Percentiles rank a stretch among this genome's conserved stretches.
These are phyloP conservation scores for Actias luna DNA, from an alignment of 2,888 invertebrate genomes.

Conservation along the genomic window DNA sequence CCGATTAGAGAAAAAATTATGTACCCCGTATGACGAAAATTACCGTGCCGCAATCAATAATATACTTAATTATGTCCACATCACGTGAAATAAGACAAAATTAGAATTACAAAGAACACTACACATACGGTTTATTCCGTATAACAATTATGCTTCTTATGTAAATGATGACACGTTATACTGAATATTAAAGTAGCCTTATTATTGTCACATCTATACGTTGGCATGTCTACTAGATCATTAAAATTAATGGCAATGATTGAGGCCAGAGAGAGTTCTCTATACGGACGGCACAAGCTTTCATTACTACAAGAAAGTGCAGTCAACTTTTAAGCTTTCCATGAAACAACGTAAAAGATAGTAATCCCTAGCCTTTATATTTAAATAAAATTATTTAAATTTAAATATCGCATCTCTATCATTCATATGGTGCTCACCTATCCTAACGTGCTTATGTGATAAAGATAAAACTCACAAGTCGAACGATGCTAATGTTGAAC, in stretches of 20 bases:
- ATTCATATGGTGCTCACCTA: background rate
- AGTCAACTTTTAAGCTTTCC: constrained; percentile 60
- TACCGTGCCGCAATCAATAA: too few relatives aligned
- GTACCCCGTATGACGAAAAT: too few relatives aligned
- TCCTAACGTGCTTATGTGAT: constrained; percentile 6
- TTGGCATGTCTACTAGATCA: constrained; percentile 40
- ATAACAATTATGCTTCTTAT: background rate
- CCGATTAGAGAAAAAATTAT: too few relatives aligned
- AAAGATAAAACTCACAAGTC: constrained; percentile 6
- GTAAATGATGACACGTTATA: background rate
- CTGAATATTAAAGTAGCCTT: background rate
- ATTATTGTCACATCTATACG: constrained; percentile 8
- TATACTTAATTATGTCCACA: background rate
- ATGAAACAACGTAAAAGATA: constrained; percentile 19
- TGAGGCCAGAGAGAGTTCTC: constrained; percentile 54
- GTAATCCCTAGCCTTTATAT: background rate
- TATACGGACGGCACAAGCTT: constrained; percentile 46
- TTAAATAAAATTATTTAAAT: background rate
- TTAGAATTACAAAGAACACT: background rate
- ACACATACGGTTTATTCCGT: background rate
- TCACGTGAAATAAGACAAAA: background rate
- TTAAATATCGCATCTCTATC: background rate
- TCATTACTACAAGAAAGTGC: constrained; percentile 52
- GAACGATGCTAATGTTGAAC: constrained; percentile 1
- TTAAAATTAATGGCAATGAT: constrained; percentile 54